Evolutionary conservation across 2,888 invertebrate genomes (phyloP).

Genomic region (Cyclophora albipunctata): DNA sequence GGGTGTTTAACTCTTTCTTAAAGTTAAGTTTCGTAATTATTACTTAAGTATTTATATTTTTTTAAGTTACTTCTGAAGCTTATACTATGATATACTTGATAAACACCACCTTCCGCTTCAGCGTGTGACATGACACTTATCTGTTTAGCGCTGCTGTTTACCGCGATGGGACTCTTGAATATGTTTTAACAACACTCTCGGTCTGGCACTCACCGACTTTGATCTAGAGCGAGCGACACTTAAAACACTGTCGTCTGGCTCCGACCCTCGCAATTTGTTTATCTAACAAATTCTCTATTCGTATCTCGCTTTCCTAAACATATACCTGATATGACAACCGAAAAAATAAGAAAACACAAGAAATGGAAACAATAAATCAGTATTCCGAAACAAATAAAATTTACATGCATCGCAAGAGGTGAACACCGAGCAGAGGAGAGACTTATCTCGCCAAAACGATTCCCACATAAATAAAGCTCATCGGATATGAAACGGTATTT

Average conservation of each 20-base stretch:
- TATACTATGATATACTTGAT: too few relatives aligned
- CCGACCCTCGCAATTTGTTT: constrained; percentile 28
- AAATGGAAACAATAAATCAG: constrained; percentile 45
- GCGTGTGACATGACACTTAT: too few relatives aligned
- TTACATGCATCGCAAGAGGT: constrained; percentile 61
- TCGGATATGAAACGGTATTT: constrained; percentile 74
- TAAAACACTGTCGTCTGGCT: constrained; percentile 32
- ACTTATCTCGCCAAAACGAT: constrained; percentile 74
- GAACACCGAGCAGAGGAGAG: constrained; percentile 59
- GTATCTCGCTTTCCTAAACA: constrained; percentile 16
- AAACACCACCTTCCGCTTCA: too few relatives aligned
- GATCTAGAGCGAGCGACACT: constrained; percentile 64
- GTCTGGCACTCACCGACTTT: constrained; percentile 51
- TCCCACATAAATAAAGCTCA: constrained; percentile 77
- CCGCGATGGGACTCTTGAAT: constrained; percentile 63
- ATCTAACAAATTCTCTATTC: constrained; percentile 17
- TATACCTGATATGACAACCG: constrained; percentile 11
- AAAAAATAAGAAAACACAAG: constrained; percentile 24
- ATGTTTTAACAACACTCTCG: constrained; percentile 60
- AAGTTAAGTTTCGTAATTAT: too few relatives aligned
- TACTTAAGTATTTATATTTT: too few relatives aligned
- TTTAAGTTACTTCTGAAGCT: too few relatives aligned
- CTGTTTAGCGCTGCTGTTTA: constrained; percentile 51
- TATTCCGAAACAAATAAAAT: constrained; percentile 55
- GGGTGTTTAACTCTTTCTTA: too few relatives aligned